Conservation (phyloP, 1,140 invertebrate species). For the Sarcophaga bullata region DNA sequence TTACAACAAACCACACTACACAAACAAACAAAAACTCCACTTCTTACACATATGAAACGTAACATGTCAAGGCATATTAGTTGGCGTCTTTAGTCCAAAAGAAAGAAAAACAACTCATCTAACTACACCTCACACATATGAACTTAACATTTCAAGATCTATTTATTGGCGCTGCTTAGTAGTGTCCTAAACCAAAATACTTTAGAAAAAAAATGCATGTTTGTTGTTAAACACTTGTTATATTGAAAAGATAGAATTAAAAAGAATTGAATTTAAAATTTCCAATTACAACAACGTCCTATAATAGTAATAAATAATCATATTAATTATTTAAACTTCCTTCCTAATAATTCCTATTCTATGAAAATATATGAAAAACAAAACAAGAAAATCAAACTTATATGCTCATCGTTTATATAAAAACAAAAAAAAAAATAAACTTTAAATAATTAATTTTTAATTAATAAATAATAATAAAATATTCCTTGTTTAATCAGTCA, state of each 20-base stretch:
- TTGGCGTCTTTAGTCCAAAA: too few relatives aligned
- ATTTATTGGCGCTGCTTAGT: constrained; percentile 19
- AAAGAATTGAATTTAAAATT: background rate
- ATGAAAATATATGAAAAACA: too few relatives aligned
- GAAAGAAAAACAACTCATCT: too few relatives aligned
- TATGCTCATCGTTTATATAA: constrained; percentile 22
- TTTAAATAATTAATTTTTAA: background rate
- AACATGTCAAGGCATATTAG: too few relatives aligned
- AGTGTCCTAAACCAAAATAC: background rate
- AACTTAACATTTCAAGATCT: background rate
- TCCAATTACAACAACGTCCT: constrained; percentile 15
- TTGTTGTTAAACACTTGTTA: constrained; percentile 37
- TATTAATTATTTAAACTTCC: background rate
- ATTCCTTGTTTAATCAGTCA: background rate
- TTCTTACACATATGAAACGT: too few relatives aligned
- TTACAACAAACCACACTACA: too few relatives aligned
- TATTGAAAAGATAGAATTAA: background rate
- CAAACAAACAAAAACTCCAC: background rate
- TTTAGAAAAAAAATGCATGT: background rate
- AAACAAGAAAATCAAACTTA: too few relatives aligned
- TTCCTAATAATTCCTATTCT: too few relatives aligned
- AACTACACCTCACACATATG: background rate
- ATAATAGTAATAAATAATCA: constrained; percentile 18
- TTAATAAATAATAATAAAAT: background rate
- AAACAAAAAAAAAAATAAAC: background rate